A percentile compares a stretch with the other conserved stretches of the same genome.
phyloP scores from a whole-genome alignment of 2,113 vertebrate species.

The Dolichallabes microphthalmus region DNA sequence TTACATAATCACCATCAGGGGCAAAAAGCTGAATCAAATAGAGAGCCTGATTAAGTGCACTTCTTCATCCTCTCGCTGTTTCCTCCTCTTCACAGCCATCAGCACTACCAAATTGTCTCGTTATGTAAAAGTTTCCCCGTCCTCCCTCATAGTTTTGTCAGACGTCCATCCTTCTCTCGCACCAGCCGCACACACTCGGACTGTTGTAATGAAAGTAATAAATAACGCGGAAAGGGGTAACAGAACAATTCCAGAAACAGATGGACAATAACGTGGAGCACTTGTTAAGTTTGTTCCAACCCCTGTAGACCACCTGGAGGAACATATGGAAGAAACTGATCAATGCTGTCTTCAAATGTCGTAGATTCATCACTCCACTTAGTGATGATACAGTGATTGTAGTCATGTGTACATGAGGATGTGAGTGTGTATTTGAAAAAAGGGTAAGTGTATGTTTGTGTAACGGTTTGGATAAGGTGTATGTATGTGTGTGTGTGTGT shows the following conservation, averaged over 20 bases:
- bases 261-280: constrained; percentile 36
- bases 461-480: constrained; percentile 25
- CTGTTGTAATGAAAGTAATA: constrained; percentile 34
- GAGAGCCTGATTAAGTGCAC: not conserved
- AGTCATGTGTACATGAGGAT: constrained; percentile 34
- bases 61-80: not conserved
- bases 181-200: not conserved
- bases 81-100: constrained; percentile 55
- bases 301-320: constrained; percentile 43
- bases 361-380: constrained; percentile 70
- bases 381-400: constrained; percentile 64
- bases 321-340: constrained; percentile 60
- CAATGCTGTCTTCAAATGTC: constrained; percentile 68
- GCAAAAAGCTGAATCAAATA: not conserved
- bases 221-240: constrained; percentile 50
- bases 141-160: not conserved
- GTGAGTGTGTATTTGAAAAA: constrained; percentile 1
- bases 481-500: constrained; percentile 21
- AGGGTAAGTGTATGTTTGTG: constrained; percentile 18
- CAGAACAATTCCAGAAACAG: constrained; percentile 19
- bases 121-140: constrained; percentile 1
- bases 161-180: not conserved
- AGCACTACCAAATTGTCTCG: constrained; percentile 67
- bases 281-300: constrained; percentile 53
- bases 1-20: not conserved